Conservation (phyloP, 2,797 vertebrate genomes). For the Etheostoma nigrum region DNA sequence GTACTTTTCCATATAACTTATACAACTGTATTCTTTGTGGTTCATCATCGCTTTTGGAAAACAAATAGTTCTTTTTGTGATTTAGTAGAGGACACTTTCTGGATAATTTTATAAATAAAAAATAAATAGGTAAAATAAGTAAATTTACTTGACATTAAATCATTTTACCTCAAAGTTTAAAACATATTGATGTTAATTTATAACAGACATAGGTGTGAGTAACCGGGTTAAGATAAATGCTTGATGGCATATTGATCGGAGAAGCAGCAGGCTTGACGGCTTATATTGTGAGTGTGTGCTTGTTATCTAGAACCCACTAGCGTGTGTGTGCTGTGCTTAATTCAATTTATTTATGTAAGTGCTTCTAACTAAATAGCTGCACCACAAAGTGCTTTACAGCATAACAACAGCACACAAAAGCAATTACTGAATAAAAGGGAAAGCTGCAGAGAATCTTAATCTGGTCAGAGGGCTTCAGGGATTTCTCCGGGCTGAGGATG, state of each 20-base stretch:
- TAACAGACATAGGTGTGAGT: neutral
- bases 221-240: slow-evolving; percentile 4
- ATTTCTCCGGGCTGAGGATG: slow-evolving; percentile 39
- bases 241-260: slow-evolving; percentile 24
- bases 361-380: slow-evolving; percentile 66
- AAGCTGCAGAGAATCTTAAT: slow-evolving; percentile 59
- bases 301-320: neutral
- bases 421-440: slow-evolving; percentile 55
- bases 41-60: neutral
- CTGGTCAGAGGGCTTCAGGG: slow-evolving; percentile 57
- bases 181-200: neutral
- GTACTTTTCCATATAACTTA: too few species aligned
- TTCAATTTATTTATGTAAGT: slow-evolving; percentile 54
- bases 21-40: neutral
- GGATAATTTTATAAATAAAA: neutral
- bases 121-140: neutral
- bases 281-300: slow-evolving; percentile 1
- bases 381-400: slow-evolving; percentile 50
- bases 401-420: slow-evolving; percentile 49
- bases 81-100: neutral
- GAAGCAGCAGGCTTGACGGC: slow-evolving; percentile 25
- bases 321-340: slow-evolving; percentile 10
- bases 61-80: neutral
- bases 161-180: neutral
- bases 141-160: neutral